Evolutionary conservation across 1,140 invertebrate genomes (phyloP).

Genomic region (Melanaphis sacchari): DNA sequence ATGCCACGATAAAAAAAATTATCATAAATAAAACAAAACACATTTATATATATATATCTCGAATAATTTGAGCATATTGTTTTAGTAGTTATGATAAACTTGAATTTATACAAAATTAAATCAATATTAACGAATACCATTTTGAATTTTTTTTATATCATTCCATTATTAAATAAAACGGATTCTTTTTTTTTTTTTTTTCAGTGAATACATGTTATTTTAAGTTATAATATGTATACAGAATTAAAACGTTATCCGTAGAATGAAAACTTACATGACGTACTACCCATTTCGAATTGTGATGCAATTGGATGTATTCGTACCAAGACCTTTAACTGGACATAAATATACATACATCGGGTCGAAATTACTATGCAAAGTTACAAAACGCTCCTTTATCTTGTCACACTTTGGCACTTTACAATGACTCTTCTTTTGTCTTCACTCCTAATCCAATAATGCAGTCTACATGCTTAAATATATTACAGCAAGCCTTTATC

Average conservation of each 20-base stretch:
- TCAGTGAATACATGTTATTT: too few relatives aligned
- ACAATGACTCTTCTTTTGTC: not conserved
- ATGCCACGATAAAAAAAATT: not conserved
- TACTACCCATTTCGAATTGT: not conserved
- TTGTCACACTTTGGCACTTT: not conserved
- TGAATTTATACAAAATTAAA: not conserved
- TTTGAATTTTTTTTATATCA: too few relatives aligned
- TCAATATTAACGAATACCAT: not conserved
- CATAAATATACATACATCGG: not conserved
- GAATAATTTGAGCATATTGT: not conserved
- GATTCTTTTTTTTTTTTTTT: too few relatives aligned
- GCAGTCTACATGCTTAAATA: not conserved
- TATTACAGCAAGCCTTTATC: not conserved
- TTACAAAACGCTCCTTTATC: not conserved
- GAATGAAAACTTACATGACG: not conserved
- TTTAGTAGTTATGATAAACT: not conserved
- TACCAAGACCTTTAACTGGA: not conserved
- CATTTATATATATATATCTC: not conserved
- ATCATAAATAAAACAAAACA: not conserved
- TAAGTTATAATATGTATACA: not conserved
- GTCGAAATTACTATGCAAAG: constrained; percentile 19
- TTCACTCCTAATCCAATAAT: not conserved
- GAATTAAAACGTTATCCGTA: not conserved
- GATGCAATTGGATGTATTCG: not conserved
- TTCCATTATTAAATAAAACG: not conserved